These are phyloP conservation scores for Pongo pygmaeus DNA, from an alignment of 2,113 vertebrate species.

Conservation along the genomic window DNA sequence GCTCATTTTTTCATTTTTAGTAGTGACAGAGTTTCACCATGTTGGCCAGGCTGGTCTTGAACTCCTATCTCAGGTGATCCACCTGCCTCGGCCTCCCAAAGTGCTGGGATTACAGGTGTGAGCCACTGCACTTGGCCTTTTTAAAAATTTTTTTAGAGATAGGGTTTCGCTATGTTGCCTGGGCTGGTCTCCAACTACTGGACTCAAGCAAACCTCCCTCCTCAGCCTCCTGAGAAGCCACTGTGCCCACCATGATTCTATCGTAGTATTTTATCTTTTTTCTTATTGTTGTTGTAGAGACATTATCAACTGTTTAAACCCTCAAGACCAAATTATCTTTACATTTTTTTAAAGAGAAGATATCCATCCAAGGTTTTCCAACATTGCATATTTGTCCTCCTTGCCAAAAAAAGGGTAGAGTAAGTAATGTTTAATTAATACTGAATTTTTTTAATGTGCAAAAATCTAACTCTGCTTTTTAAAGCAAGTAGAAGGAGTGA, in stretches of 20 bases:
- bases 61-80: too few species aligned
- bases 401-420: constrained; percentile 26
- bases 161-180: not conserved
- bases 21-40: too few species aligned
- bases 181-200: not conserved
- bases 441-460: constrained; percentile 55
- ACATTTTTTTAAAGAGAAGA: constrained; percentile 42
- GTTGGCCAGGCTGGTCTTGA: too few species aligned
- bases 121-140: too few species aligned
- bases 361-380: constrained; percentile 39
- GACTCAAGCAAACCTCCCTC: not conserved
- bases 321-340: constrained; percentile 17
- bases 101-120: too few species aligned
- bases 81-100: too few species aligned
- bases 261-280: not conserved
- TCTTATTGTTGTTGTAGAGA: not conserved
- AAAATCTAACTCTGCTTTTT: constrained; percentile 59
- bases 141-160: too few species aligned
- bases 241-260: not conserved
- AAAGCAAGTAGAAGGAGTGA: constrained; percentile 38
- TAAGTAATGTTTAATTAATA: constrained; percentile 54
- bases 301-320: not conserved
- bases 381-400: constrained; percentile 2
- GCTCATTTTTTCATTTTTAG: too few species aligned
- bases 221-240: not conserved